These are phyloP conservation scores for Scaptomyza montana DNA, from an alignment of 1,140 invertebrate genomes.

Conservation along the genomic window DNA sequence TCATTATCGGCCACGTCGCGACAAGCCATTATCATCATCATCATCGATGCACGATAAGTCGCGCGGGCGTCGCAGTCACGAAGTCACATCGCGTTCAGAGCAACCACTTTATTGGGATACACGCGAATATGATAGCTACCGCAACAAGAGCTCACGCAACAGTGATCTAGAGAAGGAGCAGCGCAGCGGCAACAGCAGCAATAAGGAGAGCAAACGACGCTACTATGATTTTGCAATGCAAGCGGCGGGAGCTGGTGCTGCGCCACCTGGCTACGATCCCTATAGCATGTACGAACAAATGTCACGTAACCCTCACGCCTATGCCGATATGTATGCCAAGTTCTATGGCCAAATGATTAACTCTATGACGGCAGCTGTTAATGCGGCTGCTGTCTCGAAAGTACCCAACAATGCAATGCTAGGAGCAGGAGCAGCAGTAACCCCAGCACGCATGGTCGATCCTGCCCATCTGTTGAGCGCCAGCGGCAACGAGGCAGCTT, in stretches of 20 bases:
- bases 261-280: conserved; percentile 59
- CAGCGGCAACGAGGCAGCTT: conserved; percentile 43
- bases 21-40: conserved; percentile 25
- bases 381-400: conserved; percentile 40
- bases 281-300: conserved; percentile 88
- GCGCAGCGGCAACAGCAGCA: conserved; percentile 30
- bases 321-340: conserved; percentile 91
- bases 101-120: conserved; percentile 53
- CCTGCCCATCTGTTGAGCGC: conserved; percentile 7
- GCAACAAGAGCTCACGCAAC: conserved; percentile 77
- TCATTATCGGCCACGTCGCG: conserved; percentile 45
- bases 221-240: conserved; percentile 85
- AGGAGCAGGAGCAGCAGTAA: conserved; percentile 78
- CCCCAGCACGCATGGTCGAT: conserved; percentile 61
- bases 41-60: conserved; percentile 32
- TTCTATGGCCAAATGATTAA: conserved; percentile 84
- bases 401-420: not conserved
- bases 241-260: conserved; percentile 53
- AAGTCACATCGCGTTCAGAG: conserved; percentile 36
- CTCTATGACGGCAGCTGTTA: conserved; percentile 55
- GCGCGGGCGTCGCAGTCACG: conserved; percentile 45
- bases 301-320: conserved; percentile 89
- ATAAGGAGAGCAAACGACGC: conserved; percentile 64
- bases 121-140: conserved; percentile 74
- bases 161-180: conserved; percentile 71